These are phyloP conservation scores for Salminus brasiliensis DNA, from an alignment of 2,113 vertebrate genomes.

Conservation along the genomic window DNA sequence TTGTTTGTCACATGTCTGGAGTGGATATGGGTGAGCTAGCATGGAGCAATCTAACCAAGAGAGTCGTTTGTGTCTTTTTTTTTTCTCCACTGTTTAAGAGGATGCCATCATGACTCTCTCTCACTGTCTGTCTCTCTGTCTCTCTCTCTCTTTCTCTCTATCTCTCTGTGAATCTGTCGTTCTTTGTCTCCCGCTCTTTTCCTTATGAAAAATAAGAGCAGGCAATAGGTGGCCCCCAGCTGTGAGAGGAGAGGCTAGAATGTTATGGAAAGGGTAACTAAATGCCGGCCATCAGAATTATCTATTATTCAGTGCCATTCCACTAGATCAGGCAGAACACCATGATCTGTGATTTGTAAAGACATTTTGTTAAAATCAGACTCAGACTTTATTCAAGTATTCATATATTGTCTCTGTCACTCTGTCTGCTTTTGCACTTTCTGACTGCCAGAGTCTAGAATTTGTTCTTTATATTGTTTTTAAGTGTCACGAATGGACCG, in stretches of 20 bases:
- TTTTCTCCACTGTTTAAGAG: constrained; percentile 77
- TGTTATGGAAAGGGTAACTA: constrained; percentile 92
- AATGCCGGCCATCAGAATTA: constrained; percentile 86
- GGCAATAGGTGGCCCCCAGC: constrained; percentile 89
- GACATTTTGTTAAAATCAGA: neutral
- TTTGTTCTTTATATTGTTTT: too few species aligned
- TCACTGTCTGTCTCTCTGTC: constrained; percentile 65
- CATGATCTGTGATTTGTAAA: neutral
- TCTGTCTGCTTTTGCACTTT: too few species aligned
- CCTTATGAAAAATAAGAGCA: constrained; percentile 94
- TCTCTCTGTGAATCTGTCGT: constrained; percentile 70
- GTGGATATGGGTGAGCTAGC: constrained; percentile 86
- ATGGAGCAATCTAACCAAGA: constrained; percentile 93
- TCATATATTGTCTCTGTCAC: too few species aligned
- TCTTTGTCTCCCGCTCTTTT: constrained; percentile 64
- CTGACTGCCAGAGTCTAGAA: too few species aligned
- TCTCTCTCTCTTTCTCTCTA: constrained; percentile 47
- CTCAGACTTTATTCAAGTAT: neutral
- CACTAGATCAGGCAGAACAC: constrained; percentile 83
- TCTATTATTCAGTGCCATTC: constrained; percentile 92
- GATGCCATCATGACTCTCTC: constrained; percentile 84
- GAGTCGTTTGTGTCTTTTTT: constrained; percentile 76
- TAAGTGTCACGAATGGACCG: too few species aligned
- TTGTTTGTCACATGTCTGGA: constrained; percentile 83
- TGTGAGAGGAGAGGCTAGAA: constrained; percentile 87